phyloP scores from a whole-genome alignment of 1,140 invertebrate species.

The Drosophila pruinosa region DNA sequence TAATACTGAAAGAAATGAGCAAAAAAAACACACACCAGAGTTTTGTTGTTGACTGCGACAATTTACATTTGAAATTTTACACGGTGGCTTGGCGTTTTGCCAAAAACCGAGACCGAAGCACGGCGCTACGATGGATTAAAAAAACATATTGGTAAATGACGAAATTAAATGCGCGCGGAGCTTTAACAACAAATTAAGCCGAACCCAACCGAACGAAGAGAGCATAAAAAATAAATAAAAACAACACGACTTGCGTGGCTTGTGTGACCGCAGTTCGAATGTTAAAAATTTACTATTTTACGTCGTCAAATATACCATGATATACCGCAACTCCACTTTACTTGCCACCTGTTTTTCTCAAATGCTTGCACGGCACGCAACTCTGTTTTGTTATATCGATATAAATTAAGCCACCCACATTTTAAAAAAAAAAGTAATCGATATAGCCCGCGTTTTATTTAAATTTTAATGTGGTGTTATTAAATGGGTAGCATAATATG shows the following conservation, averaged over 20 bases:
- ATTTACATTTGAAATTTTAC: conserved; percentile 9
- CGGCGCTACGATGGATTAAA: conserved; percentile 7
- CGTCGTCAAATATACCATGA: too few species aligned
- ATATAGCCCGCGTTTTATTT: too few species aligned
- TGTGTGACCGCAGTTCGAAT: background rate
- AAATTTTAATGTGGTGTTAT: too few species aligned
- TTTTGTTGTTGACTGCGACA: conserved; percentile 11
- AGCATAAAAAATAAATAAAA: conserved; percentile 40
- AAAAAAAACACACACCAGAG: background rate
- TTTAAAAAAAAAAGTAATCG: too few species aligned
- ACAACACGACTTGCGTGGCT: conserved; percentile 24
- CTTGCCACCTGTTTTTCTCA: too few species aligned
- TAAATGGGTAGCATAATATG: too few species aligned
- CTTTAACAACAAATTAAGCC: conserved; percentile 1
- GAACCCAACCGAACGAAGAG: conserved; percentile 34
- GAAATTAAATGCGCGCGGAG: conserved; percentile 18
- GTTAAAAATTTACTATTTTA: background rate
- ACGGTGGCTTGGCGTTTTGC: background rate
- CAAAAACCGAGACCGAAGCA: background rate
- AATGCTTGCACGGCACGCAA: background rate
- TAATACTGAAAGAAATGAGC: background rate
- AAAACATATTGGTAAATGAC: conserved; percentile 24
- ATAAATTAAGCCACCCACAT: too few species aligned
- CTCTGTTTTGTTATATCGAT: conserved; percentile 10
- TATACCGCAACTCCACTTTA: too few species aligned